Conservation (phyloP, 2,113 vertebrate species). For the Pristiophorus japonicus region DNA sequence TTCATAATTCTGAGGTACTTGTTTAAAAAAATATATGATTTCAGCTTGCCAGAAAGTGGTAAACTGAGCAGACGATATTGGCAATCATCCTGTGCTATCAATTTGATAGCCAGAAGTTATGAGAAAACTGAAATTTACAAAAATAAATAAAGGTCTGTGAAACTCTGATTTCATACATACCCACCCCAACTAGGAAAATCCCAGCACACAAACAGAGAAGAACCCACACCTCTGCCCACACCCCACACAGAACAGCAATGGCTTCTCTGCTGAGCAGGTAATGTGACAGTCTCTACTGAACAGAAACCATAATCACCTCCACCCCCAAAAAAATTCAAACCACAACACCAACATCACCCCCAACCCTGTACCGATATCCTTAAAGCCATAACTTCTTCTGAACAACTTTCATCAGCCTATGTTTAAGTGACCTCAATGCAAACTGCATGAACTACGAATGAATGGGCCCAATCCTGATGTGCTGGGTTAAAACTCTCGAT, state of each 20-base stretch:
- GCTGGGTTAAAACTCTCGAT: no score
- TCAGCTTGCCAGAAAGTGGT: not conserved
- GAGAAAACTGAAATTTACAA: not conserved
- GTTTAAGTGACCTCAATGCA: no score
- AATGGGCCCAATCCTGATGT: no score
- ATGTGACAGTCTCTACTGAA: not conserved
- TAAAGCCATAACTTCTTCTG: not conserved
- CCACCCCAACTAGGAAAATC: not conserved
- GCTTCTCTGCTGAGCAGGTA: not conserved
- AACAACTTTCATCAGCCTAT: no score
- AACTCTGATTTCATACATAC: not conserved
- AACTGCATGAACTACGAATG: no score
- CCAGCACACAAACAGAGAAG: not conserved
- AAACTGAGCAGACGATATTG: not conserved
- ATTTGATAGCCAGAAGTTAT: not conserved
- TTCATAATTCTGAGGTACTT: not conserved
- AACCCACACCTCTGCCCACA: not conserved
- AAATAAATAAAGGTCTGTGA: not conserved
- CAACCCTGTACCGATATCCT: not conserved
- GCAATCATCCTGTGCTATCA: not conserved
- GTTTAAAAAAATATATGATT: no score
- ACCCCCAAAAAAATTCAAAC: not conserved
- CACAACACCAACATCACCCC: not conserved
- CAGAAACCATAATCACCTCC: not conserved
- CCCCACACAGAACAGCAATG: no score